A percentile compares a stretch with the other conserved stretches of the same genome.
Evolutionary conservation across 2,888 invertebrate genomes (phyloP).

Genomic region (Apamea anceps): DNA sequence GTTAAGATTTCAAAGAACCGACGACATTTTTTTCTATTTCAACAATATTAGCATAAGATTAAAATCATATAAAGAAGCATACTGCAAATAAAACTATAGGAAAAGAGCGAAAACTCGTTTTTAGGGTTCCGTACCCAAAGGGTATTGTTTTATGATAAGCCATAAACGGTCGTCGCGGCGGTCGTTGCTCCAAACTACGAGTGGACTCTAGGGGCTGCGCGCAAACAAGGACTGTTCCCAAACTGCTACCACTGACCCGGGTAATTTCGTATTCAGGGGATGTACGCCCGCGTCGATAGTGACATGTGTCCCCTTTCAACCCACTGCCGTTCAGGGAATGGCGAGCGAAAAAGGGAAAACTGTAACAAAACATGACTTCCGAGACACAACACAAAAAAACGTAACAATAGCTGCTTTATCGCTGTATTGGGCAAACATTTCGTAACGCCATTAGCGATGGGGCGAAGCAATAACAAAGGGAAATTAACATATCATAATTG

Average conservation of each 20-base stretch:
- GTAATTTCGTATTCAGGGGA: slow-evolving; percentile 74
- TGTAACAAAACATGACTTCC: slow-evolving; percentile 30
- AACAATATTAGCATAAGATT: slow-evolving; percentile 32
- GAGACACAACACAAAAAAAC: slow-evolving; percentile 44
- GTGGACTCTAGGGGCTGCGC: slow-evolving; percentile 37
- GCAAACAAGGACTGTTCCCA: slow-evolving; percentile 68
- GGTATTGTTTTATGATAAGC: slow-evolving; percentile 48
- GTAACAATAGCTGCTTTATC: slow-evolving; percentile 42
- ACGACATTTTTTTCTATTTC: slow-evolving; percentile 2
- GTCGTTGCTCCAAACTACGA: slow-evolving; percentile 60
- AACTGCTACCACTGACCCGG: slow-evolving; percentile 66
- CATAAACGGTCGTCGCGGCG: slow-evolving; percentile 47
- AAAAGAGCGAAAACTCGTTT: slow-evolving; percentile 48
- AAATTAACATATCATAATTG: slow-evolving; percentile 80
- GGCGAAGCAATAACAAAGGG: slow-evolving; percentile 71
- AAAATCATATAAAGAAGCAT: slow-evolving; percentile 22
- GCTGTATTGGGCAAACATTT: slow-evolving; percentile 64
- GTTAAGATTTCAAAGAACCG: slow-evolving; percentile 2
- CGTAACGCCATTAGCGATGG: slow-evolving; percentile 66
- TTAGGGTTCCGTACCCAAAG: background rate
- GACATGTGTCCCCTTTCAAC: slow-evolving; percentile 66
- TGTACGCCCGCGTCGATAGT: slow-evolving; percentile 63
- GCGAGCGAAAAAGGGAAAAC: slow-evolving; percentile 43
- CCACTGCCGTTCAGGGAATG: slow-evolving; percentile 40
- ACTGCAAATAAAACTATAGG: slow-evolving; percentile 35